Conservation (phyloP, 2,113 vertebrate species). For the Prunella himalayana region DNA sequence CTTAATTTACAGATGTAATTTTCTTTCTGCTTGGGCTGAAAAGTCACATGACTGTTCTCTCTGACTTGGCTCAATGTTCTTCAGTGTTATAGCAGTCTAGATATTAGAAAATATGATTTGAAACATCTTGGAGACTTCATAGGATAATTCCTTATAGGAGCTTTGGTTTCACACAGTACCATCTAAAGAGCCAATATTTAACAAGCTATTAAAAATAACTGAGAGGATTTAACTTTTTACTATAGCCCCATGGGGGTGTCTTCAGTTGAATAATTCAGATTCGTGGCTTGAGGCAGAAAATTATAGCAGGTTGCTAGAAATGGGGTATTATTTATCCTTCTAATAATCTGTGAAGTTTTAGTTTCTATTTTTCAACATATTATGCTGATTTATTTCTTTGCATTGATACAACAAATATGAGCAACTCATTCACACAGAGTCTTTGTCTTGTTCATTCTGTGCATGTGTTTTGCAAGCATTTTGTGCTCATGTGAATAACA, state of each 20-base stretch:
- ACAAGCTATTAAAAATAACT: not conserved
- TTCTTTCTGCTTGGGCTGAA: not conserved
- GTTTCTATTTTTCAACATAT: not conserved
- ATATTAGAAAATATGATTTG: slow-evolving; percentile 72
- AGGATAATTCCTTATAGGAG: not conserved
- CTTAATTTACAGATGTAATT: slow-evolving; percentile 48
- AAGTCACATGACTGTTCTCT: slow-evolving; percentile 52
- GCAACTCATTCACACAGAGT: not conserved
- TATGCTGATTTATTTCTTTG: not conserved
- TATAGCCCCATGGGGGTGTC: not conserved
- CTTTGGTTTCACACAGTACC: not conserved
- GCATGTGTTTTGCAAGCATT: not conserved
- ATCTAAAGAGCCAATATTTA: not conserved
- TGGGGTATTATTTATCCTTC: not conserved
- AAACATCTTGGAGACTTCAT: not conserved
- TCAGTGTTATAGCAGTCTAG: slow-evolving; percentile 70
- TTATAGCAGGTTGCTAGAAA: not conserved
- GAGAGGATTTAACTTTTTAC: not conserved
- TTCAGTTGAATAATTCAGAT: not conserved
- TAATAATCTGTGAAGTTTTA: not conserved
- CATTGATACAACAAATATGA: not conserved
- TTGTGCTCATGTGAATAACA: not conserved
- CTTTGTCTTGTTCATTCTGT: not conserved
- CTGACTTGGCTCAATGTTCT: slow-evolving; percentile 72
- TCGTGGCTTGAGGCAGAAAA: not conserved